phyloP scores from a whole-genome alignment of 2,797 vertebrate species.

The Phoxinus dragarum region DNA sequence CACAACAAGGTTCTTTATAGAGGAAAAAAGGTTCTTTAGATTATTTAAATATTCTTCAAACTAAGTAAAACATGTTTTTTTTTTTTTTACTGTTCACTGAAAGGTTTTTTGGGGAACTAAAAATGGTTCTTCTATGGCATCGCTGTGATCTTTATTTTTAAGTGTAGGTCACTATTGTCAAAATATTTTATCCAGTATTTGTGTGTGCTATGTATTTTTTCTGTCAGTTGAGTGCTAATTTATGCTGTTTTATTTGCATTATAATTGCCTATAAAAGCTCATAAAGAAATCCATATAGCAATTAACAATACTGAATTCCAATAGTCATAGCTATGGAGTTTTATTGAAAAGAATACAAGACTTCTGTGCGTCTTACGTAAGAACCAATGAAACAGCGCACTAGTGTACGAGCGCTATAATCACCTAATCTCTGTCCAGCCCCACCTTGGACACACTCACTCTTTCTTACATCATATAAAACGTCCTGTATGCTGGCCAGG shows the following conservation, averaged over 20 bases:
- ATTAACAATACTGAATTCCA: not conserved
- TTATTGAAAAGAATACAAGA: constrained; percentile 49
- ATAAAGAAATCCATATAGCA: not conserved
- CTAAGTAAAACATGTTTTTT: too few relatives aligned
- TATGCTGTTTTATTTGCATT: constrained; percentile 8
- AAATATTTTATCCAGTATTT: not conserved
- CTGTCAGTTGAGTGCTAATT: not conserved
- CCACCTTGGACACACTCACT: constrained; percentile 57
- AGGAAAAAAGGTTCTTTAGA: not conserved
- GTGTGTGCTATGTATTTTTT: not conserved
- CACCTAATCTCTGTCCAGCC: constrained; percentile 56
- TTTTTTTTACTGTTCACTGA: too few relatives aligned
- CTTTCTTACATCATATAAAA: constrained; percentile 77
- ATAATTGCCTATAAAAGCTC: constrained; percentile 13
- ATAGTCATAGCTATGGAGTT: constrained; percentile 10
- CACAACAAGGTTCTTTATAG: not conserved
- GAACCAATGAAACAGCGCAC: constrained; percentile 49
- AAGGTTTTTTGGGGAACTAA: too few relatives aligned
- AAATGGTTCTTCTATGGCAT: not conserved
- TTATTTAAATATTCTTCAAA: not conserved
- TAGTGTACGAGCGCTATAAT: constrained; percentile 52
- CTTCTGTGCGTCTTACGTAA: constrained; percentile 55
- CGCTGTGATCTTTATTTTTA: not conserved
- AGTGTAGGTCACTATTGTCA: not conserved
- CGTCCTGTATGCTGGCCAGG: constrained; percentile 75